Conservation (phyloP, 2,113 vertebrate species). For the Nymphicus hollandicus region DNA sequence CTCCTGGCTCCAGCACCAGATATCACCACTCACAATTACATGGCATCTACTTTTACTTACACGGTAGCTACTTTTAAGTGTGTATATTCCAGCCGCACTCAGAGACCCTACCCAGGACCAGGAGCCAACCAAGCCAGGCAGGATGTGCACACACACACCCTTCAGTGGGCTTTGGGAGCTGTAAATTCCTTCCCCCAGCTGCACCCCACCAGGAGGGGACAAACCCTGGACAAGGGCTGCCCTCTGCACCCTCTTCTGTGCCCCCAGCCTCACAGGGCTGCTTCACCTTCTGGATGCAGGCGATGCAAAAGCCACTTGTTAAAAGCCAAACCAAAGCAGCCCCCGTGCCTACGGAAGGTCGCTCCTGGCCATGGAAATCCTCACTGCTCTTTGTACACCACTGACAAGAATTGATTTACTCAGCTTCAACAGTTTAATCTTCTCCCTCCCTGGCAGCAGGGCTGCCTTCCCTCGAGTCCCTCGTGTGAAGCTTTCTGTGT, state of each 20-base stretch:
- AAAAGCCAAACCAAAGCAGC: not conserved
- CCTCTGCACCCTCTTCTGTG: not conserved
- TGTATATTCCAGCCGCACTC: not conserved
- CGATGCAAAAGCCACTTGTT: rapidly evolving
- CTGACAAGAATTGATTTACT: slow-evolving; percentile 12
- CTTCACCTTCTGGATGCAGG: not conserved
- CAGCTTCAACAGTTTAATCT: slow-evolving; percentile 40
- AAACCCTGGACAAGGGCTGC: not conserved
- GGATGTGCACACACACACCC: rapidly evolving
- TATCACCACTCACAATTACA: not conserved
- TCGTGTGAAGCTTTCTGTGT: not conserved
- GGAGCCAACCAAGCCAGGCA: not conserved
- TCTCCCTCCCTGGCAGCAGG: slow-evolving; percentile 2
- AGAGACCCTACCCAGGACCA: rapidly evolving
- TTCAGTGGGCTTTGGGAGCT: not conserved
- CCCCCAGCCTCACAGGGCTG: rapidly evolving
- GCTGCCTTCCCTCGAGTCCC: slow-evolving; percentile 23
- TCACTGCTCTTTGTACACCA: not conserved
- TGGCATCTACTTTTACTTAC: no score
- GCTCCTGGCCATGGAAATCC: not conserved
- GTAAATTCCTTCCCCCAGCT: not conserved
- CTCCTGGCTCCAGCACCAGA: not conserved
- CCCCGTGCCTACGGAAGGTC: rapidly evolving
- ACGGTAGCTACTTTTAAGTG: not conserved
- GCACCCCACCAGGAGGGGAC: not conserved